These are phyloP conservation scores for Balearica regulorum DNA, from an alignment of 2,797 vertebrate species.

Conservation along the genomic window DNA sequence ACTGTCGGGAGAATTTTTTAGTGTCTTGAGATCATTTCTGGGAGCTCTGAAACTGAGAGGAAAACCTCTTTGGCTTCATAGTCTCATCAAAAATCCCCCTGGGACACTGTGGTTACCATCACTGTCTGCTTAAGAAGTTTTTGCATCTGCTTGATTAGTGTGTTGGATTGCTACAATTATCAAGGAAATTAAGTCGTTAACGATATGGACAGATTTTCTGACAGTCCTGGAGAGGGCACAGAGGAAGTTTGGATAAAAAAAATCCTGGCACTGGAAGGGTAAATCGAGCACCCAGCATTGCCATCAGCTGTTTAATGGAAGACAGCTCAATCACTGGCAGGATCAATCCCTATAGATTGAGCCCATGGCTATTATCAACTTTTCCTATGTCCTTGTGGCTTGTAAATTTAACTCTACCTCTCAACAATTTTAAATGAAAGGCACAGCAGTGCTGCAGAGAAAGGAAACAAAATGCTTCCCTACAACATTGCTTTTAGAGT, in stretches of 20 bases:
- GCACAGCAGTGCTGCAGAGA: not conserved
- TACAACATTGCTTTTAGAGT: not conserved
- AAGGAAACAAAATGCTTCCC: not conserved
- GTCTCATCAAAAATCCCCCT: not conserved
- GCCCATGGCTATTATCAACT: constrained; percentile 33
- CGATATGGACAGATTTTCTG: not conserved
- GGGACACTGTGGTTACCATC: not conserved
- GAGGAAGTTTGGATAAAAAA: not conserved
- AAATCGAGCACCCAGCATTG: not conserved
- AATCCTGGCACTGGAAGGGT: not conserved
- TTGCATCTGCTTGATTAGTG: not conserved
- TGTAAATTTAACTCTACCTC: not conserved
- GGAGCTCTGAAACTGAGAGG: not conserved
- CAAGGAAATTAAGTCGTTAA: not conserved
- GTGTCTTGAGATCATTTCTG: not conserved
- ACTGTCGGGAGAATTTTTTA: not conserved
- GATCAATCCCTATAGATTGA: constrained; percentile 33
- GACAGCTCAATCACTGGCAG: not conserved
- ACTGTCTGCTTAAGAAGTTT: not conserved
- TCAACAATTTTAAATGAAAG: not conserved
- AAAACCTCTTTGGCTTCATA: not conserved
- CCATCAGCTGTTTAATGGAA: not conserved
- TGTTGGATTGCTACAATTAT: not conserved
- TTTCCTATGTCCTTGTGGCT: constrained; percentile 7
- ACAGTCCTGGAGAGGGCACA: not conserved